These are phyloP conservation scores for Diadegma fenestrale DNA, from an alignment of 2,888 invertebrate genomes.

Conservation along the genomic window DNA sequence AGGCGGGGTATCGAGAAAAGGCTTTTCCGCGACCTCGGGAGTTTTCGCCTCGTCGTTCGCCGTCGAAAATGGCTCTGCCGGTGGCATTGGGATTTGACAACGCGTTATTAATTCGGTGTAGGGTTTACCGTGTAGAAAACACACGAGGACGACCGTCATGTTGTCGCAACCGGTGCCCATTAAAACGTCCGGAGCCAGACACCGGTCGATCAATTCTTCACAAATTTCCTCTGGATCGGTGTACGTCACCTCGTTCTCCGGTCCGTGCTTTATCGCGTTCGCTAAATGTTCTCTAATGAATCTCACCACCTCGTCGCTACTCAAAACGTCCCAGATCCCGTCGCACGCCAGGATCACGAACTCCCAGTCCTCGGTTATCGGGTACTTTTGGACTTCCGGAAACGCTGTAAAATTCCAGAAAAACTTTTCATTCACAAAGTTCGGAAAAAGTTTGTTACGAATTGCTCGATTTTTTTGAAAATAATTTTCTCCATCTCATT, in stretches of 20 bases:
- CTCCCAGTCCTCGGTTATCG: slow-evolving; percentile 96
- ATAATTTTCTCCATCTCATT: background rate
- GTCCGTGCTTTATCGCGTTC: slow-evolving; percentile 68
- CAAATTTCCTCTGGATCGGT: slow-evolving; percentile 98
- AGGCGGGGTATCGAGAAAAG: slow-evolving; percentile 3
- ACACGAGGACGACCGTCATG: slow-evolving; percentile 98
- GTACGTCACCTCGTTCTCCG: slow-evolving; percentile 86
- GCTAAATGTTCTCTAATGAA: slow-evolving; percentile 94
- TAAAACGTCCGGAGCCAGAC: slow-evolving; percentile 98
- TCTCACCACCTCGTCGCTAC: slow-evolving; percentile 96
- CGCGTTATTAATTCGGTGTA: slow-evolving; percentile 84
- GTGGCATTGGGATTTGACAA: slow-evolving; percentile 68
- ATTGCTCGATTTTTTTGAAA: background rate
- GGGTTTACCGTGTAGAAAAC: slow-evolving; percentile 88
- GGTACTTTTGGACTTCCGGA: slow-evolving; percentile 95
- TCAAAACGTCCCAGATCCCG: slow-evolving; percentile 99
- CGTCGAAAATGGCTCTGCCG: slow-evolving; percentile 24
- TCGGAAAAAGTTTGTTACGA: background rate
- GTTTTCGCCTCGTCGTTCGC: slow-evolving; percentile 10
- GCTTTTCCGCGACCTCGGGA: slow-evolving; percentile 4
- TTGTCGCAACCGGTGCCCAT: slow-evolving; percentile 99
- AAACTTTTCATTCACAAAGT: background rate
- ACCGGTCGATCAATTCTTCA: slow-evolving; percentile 97
- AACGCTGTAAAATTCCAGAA: slow-evolving; percentile 88
- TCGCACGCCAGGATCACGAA: slow-evolving; percentile 99